Conservation (phyloP, 2,888 invertebrate species). For the Microctonus brassicae region DNA sequence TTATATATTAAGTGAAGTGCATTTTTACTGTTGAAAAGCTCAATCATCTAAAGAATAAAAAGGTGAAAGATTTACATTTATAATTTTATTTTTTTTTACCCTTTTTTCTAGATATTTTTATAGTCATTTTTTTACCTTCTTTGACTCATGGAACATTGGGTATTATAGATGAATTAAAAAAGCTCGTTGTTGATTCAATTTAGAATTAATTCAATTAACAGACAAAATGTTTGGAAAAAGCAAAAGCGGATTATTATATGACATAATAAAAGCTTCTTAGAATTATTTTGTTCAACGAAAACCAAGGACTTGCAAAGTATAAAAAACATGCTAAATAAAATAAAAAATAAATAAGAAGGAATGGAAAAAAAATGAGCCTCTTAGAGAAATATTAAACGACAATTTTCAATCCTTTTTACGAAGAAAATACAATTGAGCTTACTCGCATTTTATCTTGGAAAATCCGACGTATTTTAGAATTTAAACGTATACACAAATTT, state of each 20-base stretch:
- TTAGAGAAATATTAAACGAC: neutral
- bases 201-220: too few species aligned
- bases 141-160: too few species aligned
- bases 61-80: too few species aligned
- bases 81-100: too few species aligned
- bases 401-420: neutral
- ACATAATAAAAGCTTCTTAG: neutral
- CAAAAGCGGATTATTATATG: neutral
- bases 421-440: neutral
- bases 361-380: neutral
- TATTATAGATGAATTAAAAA: neutral
- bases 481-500: conserved; percentile 1
- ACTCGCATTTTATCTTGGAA: neutral
- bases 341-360: neutral
- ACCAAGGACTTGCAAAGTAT: neutral
- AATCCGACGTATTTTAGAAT: neutral
- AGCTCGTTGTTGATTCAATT: too few species aligned
- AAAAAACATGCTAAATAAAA: neutral
- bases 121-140: too few species aligned
- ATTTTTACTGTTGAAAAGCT: too few species aligned
- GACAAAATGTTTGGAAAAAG: too few species aligned
- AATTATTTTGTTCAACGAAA: neutral
- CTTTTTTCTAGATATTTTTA: too few species aligned
- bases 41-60: too few species aligned
- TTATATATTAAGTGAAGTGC: too few species aligned